These are phyloP conservation scores for Drosophila histrio DNA, from an alignment of 2,888 invertebrate species.

Conservation along the genomic window DNA sequence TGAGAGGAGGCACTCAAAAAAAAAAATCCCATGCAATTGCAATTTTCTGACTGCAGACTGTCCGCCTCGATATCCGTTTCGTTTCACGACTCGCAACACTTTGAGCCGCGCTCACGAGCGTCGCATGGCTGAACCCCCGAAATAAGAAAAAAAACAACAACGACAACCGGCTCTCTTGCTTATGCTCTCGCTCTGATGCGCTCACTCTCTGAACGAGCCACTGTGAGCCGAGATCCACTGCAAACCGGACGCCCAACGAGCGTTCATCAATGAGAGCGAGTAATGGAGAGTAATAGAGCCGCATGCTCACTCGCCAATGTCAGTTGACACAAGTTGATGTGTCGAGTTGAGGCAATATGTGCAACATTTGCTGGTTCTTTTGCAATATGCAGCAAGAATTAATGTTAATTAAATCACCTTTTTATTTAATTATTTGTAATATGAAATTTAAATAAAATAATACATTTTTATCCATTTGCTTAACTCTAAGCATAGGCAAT, in stretches of 20 bases:
- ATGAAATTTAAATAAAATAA: neutral
- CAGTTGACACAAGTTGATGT: slow-evolving; percentile 19
- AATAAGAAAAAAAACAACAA: slow-evolving; percentile 38
- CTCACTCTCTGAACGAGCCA: slow-evolving; percentile 1
- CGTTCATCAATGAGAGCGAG: slow-evolving; percentile 5
- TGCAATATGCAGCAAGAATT: neutral
- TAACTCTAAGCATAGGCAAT: neutral
- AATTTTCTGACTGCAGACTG: slow-evolving; percentile 56
- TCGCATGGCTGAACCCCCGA: slow-evolving; percentile 51
- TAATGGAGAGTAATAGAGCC: slow-evolving; percentile 18
- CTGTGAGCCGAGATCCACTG: slow-evolving; percentile 46
- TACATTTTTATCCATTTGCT: neutral
- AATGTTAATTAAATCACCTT: neutral
- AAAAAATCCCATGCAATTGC: slow-evolving; percentile 62
- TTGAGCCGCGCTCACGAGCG: slow-evolving; percentile 68
- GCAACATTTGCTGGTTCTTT: slow-evolving; percentile 2
- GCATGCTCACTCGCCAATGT: slow-evolving; percentile 20
- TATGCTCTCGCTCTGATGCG: slow-evolving; percentile 2
- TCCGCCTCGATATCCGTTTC: slow-evolving; percentile 73
- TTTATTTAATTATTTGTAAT: neutral
- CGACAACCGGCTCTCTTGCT: slow-evolving; percentile 33
- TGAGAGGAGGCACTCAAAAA: slow-evolving; percentile 54
- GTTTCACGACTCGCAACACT: slow-evolving; percentile 82
- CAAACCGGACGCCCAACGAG: slow-evolving; percentile 34
- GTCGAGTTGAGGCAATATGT: slow-evolving; percentile 1